Base-by-base conservation (phyloP, 2,888 invertebrate genomes). In the Leptopilina drosophilae region DNA sequence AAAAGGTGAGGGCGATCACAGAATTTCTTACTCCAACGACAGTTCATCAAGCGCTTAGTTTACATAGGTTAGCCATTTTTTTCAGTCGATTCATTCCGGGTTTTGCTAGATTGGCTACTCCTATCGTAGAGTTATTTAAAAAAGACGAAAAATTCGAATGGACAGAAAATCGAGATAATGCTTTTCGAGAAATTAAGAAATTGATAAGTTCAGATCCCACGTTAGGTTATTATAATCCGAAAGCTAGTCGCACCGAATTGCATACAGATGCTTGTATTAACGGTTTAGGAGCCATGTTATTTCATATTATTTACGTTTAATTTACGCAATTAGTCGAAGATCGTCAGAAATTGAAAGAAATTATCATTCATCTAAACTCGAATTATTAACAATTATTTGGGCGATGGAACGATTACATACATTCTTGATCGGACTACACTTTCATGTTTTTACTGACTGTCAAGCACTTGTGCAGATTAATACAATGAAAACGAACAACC, bases 311-410 rank as follows among this genome's bases (percentile, higher is more conserved):
- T 26, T 64, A 9, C 56, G 12, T 56, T 56, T 82, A 82, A 6
- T 78, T 6, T 80, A 80, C 33, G 80, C 80, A 0, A 75, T 78
- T 49, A 76, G 80, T 69, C 69, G 78, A 1, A 42, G 80, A 14
- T 69, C 76, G 0, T 78, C 76, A 0, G 80, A 77, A 9, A 78
- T 40, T 3, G 84, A 84, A 73, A 77, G 73, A 9, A 67, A 53
- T 14, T 84, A 84, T 65, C 84, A 84, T 49, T 82, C 82, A 12
- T 77, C 62, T 14, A 82, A 84, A 64, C 77, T 85, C 11, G 84
- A 84, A 66, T 77, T 85, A 12, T 69, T 85, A 77, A 81, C 85
- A 11, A 82, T 85, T 56, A 82, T 84, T 14, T 85, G 82, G 81
- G 76, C 83, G 8, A 73, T 84, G 40, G 80, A 78, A 5, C 56